Evolutionary conservation across 2,113 vertebrate species (phyloP).

Genomic region (Lepus europaeus): DNA sequence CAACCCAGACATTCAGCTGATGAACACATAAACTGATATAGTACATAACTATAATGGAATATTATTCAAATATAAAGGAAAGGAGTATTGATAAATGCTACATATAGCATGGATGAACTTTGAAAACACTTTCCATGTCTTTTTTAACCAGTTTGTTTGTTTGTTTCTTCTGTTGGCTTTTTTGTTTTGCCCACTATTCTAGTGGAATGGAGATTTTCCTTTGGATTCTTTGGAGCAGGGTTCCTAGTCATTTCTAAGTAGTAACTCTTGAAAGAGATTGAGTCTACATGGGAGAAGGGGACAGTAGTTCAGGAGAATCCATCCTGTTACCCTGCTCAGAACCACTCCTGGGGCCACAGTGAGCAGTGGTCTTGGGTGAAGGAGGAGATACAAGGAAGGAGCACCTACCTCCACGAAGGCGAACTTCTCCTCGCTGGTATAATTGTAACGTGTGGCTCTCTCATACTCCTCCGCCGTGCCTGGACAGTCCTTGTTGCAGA

Average conservation of each 20-base stretch:
- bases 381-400: fast-evolving
- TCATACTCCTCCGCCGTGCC: conserved; percentile 99
- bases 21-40: not conserved
- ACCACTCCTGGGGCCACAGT: fast-evolving
- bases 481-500: conserved; percentile 99
- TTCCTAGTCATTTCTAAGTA: not conserved
- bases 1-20: not conserved
- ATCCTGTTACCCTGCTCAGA: fast-evolving
- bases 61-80: not conserved
- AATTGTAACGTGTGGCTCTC: conserved; percentile 98
- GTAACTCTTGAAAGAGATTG: not conserved
- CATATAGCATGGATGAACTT: not conserved
- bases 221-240: not conserved
- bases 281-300: fast-evolving
- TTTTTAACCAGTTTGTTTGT: not conserved
- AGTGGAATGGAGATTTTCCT: not conserved
- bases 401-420: conserved; percentile 96
- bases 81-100: not conserved
- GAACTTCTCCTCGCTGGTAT: conserved; percentile 99
- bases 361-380: not conserved
- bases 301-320: fast-evolving
- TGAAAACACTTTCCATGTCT: not conserved
- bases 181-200: not conserved
- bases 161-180: not conserved
- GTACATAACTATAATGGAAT: too few relatives aligned